Evolutionary conservation across 23 tunicate species (phyloP).

Genomic region (Corella eumyota): DNA sequence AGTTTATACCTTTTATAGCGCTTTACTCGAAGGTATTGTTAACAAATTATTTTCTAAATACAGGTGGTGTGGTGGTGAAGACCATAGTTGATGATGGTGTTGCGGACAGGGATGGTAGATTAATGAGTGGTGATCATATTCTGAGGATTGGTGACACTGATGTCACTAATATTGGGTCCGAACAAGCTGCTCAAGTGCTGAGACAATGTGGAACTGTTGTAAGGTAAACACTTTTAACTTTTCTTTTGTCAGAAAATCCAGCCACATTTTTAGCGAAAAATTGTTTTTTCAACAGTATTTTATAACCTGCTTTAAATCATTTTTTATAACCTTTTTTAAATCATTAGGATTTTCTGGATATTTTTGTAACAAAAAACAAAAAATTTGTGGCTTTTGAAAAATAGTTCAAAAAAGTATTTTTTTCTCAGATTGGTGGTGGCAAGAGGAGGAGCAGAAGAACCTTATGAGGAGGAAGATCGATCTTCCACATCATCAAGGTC

Average conservation of each 20-base stretch:
- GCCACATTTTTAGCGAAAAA: neutral
- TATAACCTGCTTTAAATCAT: neutral
- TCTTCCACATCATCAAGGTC: neutral
- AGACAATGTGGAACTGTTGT: conserved; percentile 73
- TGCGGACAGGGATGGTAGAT: conserved; percentile 69
- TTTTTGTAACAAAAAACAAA: neutral
- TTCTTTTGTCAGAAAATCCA: neutral
- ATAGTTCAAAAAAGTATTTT: neutral
- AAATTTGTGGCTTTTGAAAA: neutral
- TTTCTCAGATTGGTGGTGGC: conserved; percentile 60
- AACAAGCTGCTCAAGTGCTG: conserved; percentile 76
- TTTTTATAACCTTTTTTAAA: neutral
- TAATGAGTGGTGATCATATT: conserved; percentile 84
- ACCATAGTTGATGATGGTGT: conserved; percentile 84
- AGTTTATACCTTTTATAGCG: too few relatives aligned
- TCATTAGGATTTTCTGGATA: neutral
- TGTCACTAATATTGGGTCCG: conserved; percentile 62
- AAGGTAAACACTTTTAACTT: conserved; percentile 6
- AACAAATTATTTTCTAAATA: too few relatives aligned
- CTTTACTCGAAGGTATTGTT: too few relatives aligned
- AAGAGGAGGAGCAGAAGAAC: conserved; percentile 43
- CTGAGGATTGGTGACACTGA: conserved; percentile 84
- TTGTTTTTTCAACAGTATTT: neutral
- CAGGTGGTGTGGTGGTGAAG: conserved; percentile 90
- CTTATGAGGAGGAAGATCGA: conserved; percentile 8